Conservation (phyloP, 2,113 vertebrate genomes). For the Lepidothrix coronata region DNA sequence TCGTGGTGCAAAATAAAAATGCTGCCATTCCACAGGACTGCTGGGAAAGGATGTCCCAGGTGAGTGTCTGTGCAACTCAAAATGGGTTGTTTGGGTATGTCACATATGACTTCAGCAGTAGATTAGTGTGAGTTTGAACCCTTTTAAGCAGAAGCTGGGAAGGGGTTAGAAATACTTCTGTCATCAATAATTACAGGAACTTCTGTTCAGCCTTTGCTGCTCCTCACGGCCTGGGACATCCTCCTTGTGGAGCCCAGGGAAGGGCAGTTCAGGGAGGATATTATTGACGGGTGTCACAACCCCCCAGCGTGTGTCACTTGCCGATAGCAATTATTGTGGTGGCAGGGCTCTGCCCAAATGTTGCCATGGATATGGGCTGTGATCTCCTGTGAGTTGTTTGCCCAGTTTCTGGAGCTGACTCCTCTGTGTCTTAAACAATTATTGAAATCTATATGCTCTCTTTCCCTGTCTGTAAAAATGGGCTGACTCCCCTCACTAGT, state of each 20-base stretch:
- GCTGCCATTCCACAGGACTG: constrained; percentile 7
- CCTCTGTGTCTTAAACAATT: neutral
- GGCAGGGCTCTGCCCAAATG: neutral
- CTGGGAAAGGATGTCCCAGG: constrained; percentile 28
- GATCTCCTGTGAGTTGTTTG: neutral
- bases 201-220: neutral
- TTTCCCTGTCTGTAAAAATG: neutral
- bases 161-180: neutral
- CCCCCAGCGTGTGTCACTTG: neutral
- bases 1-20: neutral
- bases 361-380: neutral
- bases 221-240: neutral
- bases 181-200: neutral
- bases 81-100: neutral
- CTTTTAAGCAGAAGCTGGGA: constrained; percentile 31
- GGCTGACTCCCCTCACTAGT: neutral
- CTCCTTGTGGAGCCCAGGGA: neutral
- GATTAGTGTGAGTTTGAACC: constrained; percentile 3
- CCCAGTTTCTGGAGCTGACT: neutral
- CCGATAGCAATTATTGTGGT: neutral
- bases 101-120: neutral
- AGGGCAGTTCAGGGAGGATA: neutral
- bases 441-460: neutral
- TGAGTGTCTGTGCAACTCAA: neutral
- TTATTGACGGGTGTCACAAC: neutral